Evolutionary conservation across 1,140 invertebrate genomes (phyloP), one percentile per base, ranked within the genome.

Genomic region (Apis florea): DNA sequence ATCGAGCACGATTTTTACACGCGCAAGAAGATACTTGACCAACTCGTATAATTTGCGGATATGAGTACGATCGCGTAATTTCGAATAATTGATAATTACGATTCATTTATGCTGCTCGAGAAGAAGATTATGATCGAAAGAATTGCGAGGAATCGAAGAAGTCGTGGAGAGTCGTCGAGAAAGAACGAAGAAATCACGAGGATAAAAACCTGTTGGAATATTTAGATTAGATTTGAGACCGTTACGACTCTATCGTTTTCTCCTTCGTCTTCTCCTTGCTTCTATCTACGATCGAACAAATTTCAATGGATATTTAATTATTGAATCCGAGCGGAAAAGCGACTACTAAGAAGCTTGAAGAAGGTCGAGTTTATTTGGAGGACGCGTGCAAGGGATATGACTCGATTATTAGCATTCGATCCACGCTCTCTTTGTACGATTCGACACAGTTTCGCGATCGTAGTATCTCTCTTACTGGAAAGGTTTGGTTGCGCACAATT

Each of bases 11-110:
- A 79, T 71, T 63, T 40, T 6, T 15, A 2, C 13, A 31, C 74
- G 15, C 40, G 21, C 19, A 11, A 58, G 63, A 11, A 58, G 63
- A 76, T 26, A 56, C 6, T 9, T 17, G 21, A 21, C 4, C 66
- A 47, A 68, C 56, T 59, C 71, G 47, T 47, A 56, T 79, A 83
- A 87, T 88, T 83, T 59, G 59, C 83, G 86, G 81, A 79, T 81
- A 88, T 85, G 84, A 79, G 76, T n/a, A 80, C 73, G 73, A 69
- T 78, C 64, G 54, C 2, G 26, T 82, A 69, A 82, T 54, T 61
- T 10, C 19, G 2, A 24, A 56, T 69, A 77, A 82, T 76, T 76
- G 73, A n/a, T 26, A 21, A 17, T 74, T 58, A 24, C 31, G 51
- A 75, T 81, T 67, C 71, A 67, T 47, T 67, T 21, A 19, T 12